A percentile compares a stretch with the other conserved stretches of the same genome.
phyloP scores from a whole-genome alignment of 2,888 invertebrate species.

The Caenorhabditis zanzibari region DNA sequence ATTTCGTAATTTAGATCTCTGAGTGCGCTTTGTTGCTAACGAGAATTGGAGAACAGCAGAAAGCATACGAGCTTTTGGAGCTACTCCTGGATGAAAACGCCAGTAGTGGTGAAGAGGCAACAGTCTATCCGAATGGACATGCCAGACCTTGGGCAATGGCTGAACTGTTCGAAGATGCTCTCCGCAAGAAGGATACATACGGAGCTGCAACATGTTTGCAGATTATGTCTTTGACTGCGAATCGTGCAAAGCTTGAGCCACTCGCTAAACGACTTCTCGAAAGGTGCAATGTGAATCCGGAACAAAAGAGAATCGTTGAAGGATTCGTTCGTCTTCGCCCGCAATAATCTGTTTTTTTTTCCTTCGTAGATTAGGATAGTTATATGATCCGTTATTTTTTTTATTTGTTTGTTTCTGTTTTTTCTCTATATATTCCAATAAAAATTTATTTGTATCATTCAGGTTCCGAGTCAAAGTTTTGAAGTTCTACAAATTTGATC shows the following conservation, averaged over 20 bases:
- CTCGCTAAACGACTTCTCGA: constrained; percentile 68
- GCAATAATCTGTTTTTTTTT: constrained; percentile 43
- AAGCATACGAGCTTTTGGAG: constrained; percentile 71
- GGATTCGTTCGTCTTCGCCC: constrained; percentile 74
- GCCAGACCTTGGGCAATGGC: constrained; percentile 56
- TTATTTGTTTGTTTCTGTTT: constrained; percentile 1
- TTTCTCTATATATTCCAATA: neutral
- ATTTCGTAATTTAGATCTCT: constrained; percentile 65
- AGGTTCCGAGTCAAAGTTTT: no score
- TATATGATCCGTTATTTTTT: constrained; percentile 15
- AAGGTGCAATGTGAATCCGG: constrained; percentile 69
- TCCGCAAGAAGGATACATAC: constrained; percentile 60
- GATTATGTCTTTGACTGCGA: constrained; percentile 66
- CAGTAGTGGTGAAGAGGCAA: constrained; percentile 68
- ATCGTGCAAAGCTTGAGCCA: constrained; percentile 68
- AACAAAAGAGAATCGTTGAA: constrained; percentile 65
- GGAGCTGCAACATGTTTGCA: constrained; percentile 71
- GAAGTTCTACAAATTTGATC: no score
- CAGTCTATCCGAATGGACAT: constrained; percentile 57
- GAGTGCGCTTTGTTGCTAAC: constrained; percentile 71
- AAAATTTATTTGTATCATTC: neutral
- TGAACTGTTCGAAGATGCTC: constrained; percentile 72
- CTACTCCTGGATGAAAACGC: constrained; percentile 66
- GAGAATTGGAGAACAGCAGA: constrained; percentile 70
- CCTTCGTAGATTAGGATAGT: constrained; percentile 45